Conservation (phyloP, 2,797 vertebrate genomes). For the Geotrypetes seraphini region DNA sequence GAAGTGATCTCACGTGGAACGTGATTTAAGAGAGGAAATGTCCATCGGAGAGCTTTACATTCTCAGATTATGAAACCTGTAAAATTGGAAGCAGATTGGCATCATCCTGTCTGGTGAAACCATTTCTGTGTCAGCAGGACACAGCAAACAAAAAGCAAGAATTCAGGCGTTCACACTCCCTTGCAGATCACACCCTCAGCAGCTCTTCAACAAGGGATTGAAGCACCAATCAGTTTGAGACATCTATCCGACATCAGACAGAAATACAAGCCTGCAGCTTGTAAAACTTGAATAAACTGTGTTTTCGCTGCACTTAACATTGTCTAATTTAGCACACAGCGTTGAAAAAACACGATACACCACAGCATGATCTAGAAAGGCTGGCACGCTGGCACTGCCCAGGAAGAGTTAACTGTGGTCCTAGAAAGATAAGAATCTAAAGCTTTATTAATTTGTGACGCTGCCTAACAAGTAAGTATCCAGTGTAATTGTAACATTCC, state of each 20-base stretch:
- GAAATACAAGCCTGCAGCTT: rapidly evolving
- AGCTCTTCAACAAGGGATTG: no score
- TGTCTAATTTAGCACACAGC: no score
- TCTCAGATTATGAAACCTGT: no score
- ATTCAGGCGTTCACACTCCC: no score
- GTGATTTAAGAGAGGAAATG: no score
- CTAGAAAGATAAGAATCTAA: slow-evolving; percentile 53
- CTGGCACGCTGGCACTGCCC: slow-evolving; percentile 21
- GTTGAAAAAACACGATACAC: rapidly evolving
- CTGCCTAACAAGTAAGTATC: slow-evolving; percentile 48
- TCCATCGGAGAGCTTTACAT: no score
- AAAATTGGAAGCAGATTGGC: no score
- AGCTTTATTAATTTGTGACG: slow-evolving; percentile 43
- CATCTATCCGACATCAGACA: background rate
- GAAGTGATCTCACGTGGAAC: no score
- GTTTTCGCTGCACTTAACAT: rapidly evolving
- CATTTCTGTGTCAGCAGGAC: no score
- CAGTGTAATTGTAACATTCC: slow-evolving; percentile 57
- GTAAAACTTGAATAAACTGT: background rate
- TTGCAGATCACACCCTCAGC: no score
- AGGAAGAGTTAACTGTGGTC: slow-evolving; percentile 52
- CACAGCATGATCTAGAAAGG: slow-evolving; percentile 6
- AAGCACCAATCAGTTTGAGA: rapidly evolving
- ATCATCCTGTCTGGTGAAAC: no score
- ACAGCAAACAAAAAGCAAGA: no score